Evolutionary conservation across 2,113 vertebrate genomes (phyloP).

Genomic region (Tupaia tana): DNA sequence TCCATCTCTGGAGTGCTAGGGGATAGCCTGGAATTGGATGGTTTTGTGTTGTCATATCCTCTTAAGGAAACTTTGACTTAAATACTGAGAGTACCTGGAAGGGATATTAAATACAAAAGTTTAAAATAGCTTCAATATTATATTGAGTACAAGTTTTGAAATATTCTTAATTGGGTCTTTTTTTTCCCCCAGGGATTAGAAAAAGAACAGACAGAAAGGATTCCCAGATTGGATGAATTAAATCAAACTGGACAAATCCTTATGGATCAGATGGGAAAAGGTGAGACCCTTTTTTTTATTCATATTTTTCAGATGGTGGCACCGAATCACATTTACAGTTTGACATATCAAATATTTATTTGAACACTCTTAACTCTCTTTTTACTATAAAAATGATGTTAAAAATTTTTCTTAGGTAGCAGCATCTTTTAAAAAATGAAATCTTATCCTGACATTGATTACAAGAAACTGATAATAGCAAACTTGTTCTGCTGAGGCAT

Average conservation of each 20-base stretch:
- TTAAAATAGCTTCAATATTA: background rate
- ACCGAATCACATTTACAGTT: slow-evolving; percentile 43
- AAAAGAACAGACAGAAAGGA: slow-evolving; percentile 87
- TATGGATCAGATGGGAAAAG: slow-evolving; percentile 92
- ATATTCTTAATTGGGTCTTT: slow-evolving; percentile 39
- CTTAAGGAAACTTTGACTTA: background rate
- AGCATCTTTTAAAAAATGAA: slow-evolving; percentile 19
- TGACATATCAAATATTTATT: background rate
- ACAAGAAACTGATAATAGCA: slow-evolving; percentile 26
- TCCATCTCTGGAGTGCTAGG: background rate
- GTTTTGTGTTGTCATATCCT: background rate
- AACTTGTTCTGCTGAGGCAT: background rate
- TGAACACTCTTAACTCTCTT: background rate
- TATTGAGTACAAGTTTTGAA: slow-evolving; percentile 2
- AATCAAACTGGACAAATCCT: slow-evolving; percentile 87
- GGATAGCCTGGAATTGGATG: background rate
- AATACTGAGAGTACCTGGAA: background rate
- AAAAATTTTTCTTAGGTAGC: background rate
- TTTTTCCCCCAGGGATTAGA: slow-evolving; percentile 88
- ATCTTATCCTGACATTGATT: slow-evolving; percentile 31
- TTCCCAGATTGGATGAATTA: slow-evolving; percentile 85
- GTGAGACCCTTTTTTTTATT: slow-evolving; percentile 78
- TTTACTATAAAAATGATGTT: slow-evolving; percentile 18
- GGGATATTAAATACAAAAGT: background rate
- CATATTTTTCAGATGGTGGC: background rate